Percentiles rank a stretch among this genome's conserved stretches.
Conservation (phyloP, 2,797 vertebrate species). For the Apogon talboti region DNA sequence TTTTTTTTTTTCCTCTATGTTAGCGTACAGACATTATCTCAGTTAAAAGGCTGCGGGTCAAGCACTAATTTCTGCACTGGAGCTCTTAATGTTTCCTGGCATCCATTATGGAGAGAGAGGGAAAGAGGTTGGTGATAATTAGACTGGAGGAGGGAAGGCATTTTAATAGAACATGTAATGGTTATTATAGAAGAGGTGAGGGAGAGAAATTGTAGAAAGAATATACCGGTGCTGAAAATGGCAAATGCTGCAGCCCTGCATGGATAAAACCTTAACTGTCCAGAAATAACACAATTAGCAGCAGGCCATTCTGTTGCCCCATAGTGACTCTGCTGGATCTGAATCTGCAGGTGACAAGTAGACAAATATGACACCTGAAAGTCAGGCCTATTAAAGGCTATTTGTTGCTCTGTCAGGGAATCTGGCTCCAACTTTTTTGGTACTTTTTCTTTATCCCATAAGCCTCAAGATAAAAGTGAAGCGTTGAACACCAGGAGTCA, state of each 20-base stretch:
- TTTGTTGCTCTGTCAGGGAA: constrained; percentile 14
- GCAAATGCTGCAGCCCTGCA: constrained; percentile 7
- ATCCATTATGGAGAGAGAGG: constrained; percentile 73
- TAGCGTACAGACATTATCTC: constrained; percentile 72
- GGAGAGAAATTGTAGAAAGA: constrained; percentile 35
- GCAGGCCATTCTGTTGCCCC: constrained; percentile 11
- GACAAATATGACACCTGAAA: constrained; percentile 16
- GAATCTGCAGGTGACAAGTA: constrained; percentile 8
- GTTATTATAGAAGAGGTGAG: constrained; percentile 56
- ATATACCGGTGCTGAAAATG: constrained; percentile 29
- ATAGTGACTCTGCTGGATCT: background rate
- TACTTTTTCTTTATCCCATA: background rate
- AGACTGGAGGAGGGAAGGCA: constrained; percentile 59
- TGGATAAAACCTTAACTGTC: constrained; percentile 29
- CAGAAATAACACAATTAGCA: constrained; percentile 67
- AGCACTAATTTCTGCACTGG: constrained; percentile 70
- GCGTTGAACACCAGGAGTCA: background rate
- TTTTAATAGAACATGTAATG: constrained; percentile 68
- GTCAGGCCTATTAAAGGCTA: background rate
- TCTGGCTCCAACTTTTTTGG: constrained; percentile 1
- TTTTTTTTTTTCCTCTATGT: constrained; percentile 28
- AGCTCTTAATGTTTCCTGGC: constrained; percentile 78
- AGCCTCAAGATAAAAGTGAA: background rate
- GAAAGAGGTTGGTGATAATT: constrained; percentile 70
- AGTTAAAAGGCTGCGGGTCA: constrained; percentile 69